Conservation (phyloP, 2,888 invertebrate species). For the Abrostola tripartita region DNA sequence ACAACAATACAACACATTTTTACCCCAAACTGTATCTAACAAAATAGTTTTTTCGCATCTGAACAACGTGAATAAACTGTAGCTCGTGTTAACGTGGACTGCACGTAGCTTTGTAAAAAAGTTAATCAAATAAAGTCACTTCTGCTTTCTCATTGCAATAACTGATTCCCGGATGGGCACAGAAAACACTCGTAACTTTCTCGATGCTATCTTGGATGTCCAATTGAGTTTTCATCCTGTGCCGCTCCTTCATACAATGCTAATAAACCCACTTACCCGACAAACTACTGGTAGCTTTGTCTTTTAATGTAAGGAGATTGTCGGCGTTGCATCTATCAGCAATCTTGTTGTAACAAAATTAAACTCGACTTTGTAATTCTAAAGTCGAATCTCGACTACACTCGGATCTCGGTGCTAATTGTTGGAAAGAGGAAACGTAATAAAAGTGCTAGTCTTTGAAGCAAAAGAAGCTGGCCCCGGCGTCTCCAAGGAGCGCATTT, state of each 20-base stretch:
- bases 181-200: slow-evolving; percentile 64
- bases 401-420: slow-evolving; percentile 82
- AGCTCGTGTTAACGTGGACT: slow-evolving; percentile 7
- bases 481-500: slow-evolving; percentile 80
- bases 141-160: slow-evolving; percentile 48
- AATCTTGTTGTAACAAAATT: slow-evolving; percentile 79
- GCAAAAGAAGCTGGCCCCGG: slow-evolving; percentile 77
- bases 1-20: slow-evolving; percentile 34
- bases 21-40: slow-evolving; percentile 9
- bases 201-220: slow-evolving; percentile 71
- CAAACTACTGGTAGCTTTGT: slow-evolving; percentile 78
- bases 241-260: slow-evolving; percentile 68
- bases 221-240: slow-evolving; percentile 76
- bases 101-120: slow-evolving; percentile 26
- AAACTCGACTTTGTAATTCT: slow-evolving; percentile 79
- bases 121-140: slow-evolving; percentile 36
- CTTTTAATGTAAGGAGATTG: slow-evolving; percentile 72
- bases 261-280: slow-evolving; percentile 79
- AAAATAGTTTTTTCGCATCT: slow-evolving; percentile 24
- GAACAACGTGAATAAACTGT: slow-evolving; percentile 17
- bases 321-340: slow-evolving; percentile 78
- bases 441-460: slow-evolving; percentile 86
- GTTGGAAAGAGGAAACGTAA: slow-evolving; percentile 84
- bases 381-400: slow-evolving; percentile 75
- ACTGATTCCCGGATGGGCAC: slow-evolving; percentile 55